phyloP scores from a whole-genome alignment of 2,113 vertebrate species.

The Sylvia atricapilla region DNA sequence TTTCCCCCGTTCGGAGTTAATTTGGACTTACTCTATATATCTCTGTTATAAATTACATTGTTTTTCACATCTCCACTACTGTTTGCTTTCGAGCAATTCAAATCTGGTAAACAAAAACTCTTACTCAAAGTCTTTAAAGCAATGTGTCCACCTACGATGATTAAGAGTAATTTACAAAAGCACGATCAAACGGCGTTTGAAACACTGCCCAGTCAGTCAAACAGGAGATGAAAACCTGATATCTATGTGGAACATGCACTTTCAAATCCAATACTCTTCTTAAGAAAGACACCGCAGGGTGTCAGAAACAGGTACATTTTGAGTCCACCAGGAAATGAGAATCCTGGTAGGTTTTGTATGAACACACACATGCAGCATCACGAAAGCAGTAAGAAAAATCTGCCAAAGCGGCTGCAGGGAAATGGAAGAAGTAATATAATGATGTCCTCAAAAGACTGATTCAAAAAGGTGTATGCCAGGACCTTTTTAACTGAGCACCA shows the following conservation, averaged over 20 bases:
- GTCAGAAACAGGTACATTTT: not conserved
- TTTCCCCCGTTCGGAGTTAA: not conserved
- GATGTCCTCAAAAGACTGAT: not conserved
- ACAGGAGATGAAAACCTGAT: not conserved
- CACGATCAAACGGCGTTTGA: not conserved
- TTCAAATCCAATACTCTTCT: not conserved
- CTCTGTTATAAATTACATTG: not conserved
- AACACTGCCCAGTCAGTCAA: not conserved
- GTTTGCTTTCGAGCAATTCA: not conserved
- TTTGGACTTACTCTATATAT: not conserved
- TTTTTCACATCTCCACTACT: not conserved
- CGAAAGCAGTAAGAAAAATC: not conserved
- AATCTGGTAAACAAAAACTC: not conserved
- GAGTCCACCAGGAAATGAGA: not conserved
- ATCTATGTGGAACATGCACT: not conserved
- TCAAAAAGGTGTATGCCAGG: not conserved
- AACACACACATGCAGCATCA: not conserved
- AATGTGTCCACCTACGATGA: rapidly evolving
- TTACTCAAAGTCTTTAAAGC: not conserved
- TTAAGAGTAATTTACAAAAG: not conserved
- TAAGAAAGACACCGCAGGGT: not conserved
- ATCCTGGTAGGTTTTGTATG: not conserved
- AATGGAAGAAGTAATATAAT: not conserved
- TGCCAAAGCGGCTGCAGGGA: rapidly evolving
- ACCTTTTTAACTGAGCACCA: not conserved